Percentiles rank a stretch among this genome's conserved stretches.
phyloP scores from a whole-genome alignment of 1,140 invertebrate species.

The Ctenoplectra terminalis region DNA sequence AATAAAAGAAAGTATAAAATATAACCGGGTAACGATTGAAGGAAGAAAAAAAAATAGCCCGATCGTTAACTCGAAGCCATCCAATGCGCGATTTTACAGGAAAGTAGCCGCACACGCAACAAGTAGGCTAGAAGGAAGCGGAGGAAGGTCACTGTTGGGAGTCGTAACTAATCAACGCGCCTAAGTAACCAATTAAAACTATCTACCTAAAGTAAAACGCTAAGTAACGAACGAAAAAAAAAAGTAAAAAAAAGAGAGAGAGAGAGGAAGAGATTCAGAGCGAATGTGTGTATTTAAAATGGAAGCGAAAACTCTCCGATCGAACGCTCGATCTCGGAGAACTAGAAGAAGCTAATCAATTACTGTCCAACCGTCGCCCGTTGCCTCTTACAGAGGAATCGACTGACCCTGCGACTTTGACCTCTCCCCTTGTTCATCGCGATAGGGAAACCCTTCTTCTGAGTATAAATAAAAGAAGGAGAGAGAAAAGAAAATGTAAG shows the following conservation, averaged over 20 bases:
- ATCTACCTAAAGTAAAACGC: slow-evolving; percentile 55
- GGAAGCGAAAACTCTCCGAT: not conserved
- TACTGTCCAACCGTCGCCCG: slow-evolving; percentile 50
- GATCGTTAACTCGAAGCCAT: slow-evolving; percentile 78
- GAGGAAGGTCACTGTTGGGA: slow-evolving; percentile 15
- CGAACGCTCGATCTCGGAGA: slow-evolving; percentile 18
- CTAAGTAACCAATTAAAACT: slow-evolving; percentile 74
- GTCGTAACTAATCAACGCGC: slow-evolving; percentile 70
- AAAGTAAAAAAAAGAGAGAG: not conserved
- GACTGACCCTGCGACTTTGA: not conserved
- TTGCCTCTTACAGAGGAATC: slow-evolving; percentile 7
- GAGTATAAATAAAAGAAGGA: not conserved
- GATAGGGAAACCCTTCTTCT: not conserved
- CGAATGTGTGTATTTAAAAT: slow-evolving; percentile 8
- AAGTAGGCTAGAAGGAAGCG: slow-evolving; percentile 26
- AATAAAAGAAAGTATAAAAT: slow-evolving; percentile 16
- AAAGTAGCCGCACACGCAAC: slow-evolving; percentile 49
- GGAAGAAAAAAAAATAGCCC: slow-evolving; percentile 1
- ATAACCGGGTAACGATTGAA: not conserved
- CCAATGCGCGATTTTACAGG: slow-evolving; percentile 69
- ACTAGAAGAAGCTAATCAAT: slow-evolving; percentile 42
- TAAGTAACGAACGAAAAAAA: slow-evolving; percentile 58
- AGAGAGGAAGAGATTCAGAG: not conserved
- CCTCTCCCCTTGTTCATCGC: not conserved
- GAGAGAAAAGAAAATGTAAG: not conserved